phyloP scores from a whole-genome alignment of 2,888 invertebrate genomes.

The Pristionchus mayeri region DNA sequence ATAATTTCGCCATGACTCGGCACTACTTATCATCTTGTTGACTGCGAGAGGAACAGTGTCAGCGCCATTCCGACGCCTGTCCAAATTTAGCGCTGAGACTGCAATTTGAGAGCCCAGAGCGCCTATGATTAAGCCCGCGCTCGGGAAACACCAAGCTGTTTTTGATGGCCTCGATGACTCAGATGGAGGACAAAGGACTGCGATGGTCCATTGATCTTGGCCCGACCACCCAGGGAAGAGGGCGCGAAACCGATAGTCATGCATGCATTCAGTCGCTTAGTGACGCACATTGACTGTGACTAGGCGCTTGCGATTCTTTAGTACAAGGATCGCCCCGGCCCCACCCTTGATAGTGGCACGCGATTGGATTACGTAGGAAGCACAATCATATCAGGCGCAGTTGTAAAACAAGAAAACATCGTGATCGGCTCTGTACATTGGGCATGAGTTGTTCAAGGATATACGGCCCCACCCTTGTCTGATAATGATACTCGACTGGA shows the following conservation, averaged over 20 bases:
- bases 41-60: background rate
- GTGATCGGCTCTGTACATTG: no score
- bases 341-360: background rate
- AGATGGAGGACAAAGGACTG: background rate
- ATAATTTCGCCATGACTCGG: background rate
- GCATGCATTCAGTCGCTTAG: no score
- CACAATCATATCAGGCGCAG: background rate
- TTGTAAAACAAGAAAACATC: no score
- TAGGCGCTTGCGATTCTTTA: background rate
- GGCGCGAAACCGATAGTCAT: no score
- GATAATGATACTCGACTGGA: no score
- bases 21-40: background rate
- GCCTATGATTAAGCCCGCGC: background rate
- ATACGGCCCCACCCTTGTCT: no score
- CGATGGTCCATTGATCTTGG: background rate
- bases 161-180: background rate
- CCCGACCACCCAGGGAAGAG: background rate
- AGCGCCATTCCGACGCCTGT: background rate
- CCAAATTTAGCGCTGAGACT: background rate
- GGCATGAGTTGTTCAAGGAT: no score
- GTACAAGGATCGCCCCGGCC: conserved; percentile 16
- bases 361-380: background rate
- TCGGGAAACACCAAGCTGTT: background rate
- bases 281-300: conserved; percentile 8
- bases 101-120: no score